phyloP scores from a whole-genome alignment of 2,888 invertebrate species.

The Mythimna albipuncta region DNA sequence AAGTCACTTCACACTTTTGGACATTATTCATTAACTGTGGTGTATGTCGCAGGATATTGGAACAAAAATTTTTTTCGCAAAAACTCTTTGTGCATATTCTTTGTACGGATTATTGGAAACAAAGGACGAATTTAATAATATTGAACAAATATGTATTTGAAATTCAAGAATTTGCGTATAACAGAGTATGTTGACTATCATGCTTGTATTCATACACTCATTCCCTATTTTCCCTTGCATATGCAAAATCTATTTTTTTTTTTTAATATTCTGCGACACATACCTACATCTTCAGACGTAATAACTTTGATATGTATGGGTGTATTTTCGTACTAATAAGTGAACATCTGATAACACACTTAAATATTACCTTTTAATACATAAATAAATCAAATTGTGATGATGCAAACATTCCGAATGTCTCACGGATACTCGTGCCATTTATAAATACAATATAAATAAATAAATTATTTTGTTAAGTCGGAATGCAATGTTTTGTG shows the following conservation, averaged over 20 bases:
- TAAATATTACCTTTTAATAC: constrained; percentile 44
- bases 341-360: neutral
- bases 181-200: too few species aligned
- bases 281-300: neutral
- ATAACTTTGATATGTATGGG: neutral
- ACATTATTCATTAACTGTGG: neutral
- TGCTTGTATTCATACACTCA: too few species aligned
- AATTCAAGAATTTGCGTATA: neutral
- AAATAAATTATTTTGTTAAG: constrained; percentile 38
- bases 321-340: too few species aligned
- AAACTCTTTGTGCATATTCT: neutral
- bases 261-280: too few species aligned
- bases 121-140: neutral
- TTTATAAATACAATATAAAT: constrained; percentile 52
- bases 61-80: neutral
- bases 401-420: constrained; percentile 77
- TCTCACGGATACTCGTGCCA: constrained; percentile 70
- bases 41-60: neutral
- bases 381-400: constrained; percentile 64
- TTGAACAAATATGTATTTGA: neutral
- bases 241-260: too few species aligned
- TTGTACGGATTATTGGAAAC: neutral
- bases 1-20: neutral
- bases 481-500: constrained; percentile 51
- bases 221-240: too few species aligned